Conservation (phyloP, 1,140 invertebrate genomes). For the Scaptomyza hsui region DNA sequence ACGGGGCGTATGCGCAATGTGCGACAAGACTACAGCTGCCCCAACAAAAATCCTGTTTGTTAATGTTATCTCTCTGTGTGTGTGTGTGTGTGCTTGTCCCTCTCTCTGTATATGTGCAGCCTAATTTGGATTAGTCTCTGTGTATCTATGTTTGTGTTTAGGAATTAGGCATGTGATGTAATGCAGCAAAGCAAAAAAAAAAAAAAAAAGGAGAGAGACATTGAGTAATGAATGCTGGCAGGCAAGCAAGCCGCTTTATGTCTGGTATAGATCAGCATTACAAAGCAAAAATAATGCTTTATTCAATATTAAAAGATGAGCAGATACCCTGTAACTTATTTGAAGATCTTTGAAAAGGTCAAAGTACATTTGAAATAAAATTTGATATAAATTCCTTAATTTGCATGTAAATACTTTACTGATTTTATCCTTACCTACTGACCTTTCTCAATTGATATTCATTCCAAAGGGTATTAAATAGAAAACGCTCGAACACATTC, state of each 20-base stretch:
- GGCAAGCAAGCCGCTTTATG: constrained; percentile 15
- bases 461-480: not conserved
- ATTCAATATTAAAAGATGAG: not conserved
- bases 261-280: constrained; percentile 38
- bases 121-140: constrained; percentile 62
- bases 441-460: too few species aligned
- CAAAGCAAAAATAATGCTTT: constrained; percentile 4
- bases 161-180: constrained; percentile 48
- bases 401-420: too few species aligned
- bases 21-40: constrained; percentile 22
- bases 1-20: constrained; percentile 71
- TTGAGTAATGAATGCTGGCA: constrained; percentile 72
- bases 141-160: constrained; percentile 2
- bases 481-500: not conserved
- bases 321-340: constrained; percentile 12
- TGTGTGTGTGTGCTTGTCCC: not conserved
- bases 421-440: too few species aligned
- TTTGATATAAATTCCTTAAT: too few species aligned
- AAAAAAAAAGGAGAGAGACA: constrained; percentile 20
- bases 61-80: constrained; percentile 37
- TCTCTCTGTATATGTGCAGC: constrained; percentile 18
- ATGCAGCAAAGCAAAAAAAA: constrained; percentile 25
- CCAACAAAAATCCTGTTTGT: constrained; percentile 40
- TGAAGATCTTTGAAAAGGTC: not conserved
- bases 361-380: too few species aligned